Base-by-base conservation (phyloP, 2,888 invertebrate genomes). In the Cerastoderma edule region DNA sequence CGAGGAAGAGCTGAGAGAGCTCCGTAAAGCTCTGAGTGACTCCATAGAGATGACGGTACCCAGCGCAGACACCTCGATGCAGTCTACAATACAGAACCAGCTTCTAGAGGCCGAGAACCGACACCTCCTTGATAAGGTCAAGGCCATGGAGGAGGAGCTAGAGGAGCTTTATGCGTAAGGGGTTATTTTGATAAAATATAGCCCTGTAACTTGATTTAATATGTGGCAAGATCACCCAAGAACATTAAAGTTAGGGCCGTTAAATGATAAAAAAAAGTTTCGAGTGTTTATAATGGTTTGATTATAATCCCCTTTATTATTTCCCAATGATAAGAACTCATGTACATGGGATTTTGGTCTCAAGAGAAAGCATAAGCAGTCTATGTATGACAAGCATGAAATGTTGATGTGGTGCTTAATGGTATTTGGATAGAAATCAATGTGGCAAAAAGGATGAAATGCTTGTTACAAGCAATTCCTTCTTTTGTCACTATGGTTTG, bases 1-100 rank as follows among this genome's bases (percentile, higher is more conserved):
- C 39, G 90, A 91, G 74, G 84, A 88, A 33, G 90, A 91, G 74
- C 54, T 91, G 30, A 78, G 81, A 30, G 89, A 89, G 10, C 68
- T 91, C 63, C 73, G 86, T n/a, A 67, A 82, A 32, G 83, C 85
- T 1, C 64, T 89, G 35, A 78, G 80, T 0, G 72, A 82, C 27
- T 75, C 83, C 0, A 66, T 78, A 22, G 83, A 83, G n/a, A 72
- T 78, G 1, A 73, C 73, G 27, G 72, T 46, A 16, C 68, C 54
- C 30, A 78, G 78, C 48, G 63, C 64, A 2, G 74, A 78, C 68
- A 72, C 50, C 19, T 33, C 67, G 0, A 53, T 75, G 53, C 78
- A 77, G 46, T 72, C 83, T 6, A 72, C 80, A 0, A 74, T 72
- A 53, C 81, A 83, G 68, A 79, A 67, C 54, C 83, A 77, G 57